These are phyloP conservation scores for Hyalella azteca DNA, from an alignment of 2,888 invertebrate species.

Conservation along the genomic window DNA sequence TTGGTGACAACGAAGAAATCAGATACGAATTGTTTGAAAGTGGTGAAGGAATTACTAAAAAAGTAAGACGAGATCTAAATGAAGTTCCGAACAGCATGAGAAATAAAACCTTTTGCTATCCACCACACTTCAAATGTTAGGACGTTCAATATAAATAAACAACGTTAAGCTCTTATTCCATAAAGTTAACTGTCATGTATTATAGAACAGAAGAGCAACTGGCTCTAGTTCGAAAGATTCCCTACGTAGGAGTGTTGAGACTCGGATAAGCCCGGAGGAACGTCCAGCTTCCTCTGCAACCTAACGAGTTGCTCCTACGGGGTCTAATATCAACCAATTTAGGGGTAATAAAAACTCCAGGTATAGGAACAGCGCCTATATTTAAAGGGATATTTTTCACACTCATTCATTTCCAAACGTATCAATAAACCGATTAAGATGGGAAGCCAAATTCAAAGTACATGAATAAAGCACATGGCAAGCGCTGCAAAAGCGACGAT, in stretches of 20 bases:
- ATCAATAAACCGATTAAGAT: neutral
- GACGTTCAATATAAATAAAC: too few species aligned
- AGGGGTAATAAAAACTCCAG: neutral
- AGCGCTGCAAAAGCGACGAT: neutral
- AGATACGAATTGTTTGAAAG: too few species aligned
- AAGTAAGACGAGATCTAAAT: too few species aligned
- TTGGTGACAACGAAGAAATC: too few species aligned
- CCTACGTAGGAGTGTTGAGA: neutral
- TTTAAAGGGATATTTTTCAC: constrained; percentile 23
- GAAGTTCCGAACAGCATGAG: too few species aligned
- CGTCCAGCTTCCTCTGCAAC: constrained; percentile 3
- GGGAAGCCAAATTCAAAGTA: neutral
- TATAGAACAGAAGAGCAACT: too few species aligned
- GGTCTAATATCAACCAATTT: neutral
- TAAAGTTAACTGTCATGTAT: too few species aligned
- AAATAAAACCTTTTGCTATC: too few species aligned
- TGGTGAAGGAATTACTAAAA: too few species aligned
- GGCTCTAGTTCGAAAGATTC: too few species aligned
- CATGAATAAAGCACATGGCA: constrained; percentile 12
- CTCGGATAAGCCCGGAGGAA: constrained; percentile 10
- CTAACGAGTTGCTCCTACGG: constrained; percentile 4
- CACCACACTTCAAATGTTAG: too few species aligned
- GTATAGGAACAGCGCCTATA: constrained; percentile 27
- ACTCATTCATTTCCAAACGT: constrained; percentile 18
- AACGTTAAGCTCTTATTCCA: too few species aligned